These are phyloP conservation scores for Nasua narica DNA, from an alignment of 2,797 vertebrate species.

Conservation along the genomic window DNA sequence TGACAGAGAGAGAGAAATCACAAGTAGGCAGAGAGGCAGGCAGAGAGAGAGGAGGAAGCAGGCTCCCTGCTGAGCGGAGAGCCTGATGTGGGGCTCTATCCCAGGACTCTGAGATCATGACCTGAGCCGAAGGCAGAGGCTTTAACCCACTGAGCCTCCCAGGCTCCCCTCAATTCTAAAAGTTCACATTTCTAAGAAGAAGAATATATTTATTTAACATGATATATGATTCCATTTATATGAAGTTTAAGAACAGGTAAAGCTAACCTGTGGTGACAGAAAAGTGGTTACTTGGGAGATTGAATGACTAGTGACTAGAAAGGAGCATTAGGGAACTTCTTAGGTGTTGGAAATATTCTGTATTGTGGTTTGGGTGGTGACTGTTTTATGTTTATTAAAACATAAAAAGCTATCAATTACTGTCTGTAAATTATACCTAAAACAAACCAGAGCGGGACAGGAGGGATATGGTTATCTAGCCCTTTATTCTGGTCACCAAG, in stretches of 20 bases:
- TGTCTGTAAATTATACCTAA: not conserved
- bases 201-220: not conserved
- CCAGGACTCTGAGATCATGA: too few species aligned
- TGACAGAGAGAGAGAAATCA: too few species aligned
- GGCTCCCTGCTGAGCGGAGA: too few species aligned
- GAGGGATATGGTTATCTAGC: too few species aligned
- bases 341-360: not conserved
- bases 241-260: not conserved
- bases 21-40: too few species aligned
- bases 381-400: not conserved
- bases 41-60: too few species aligned
- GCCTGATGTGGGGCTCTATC: too few species aligned
- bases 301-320: not conserved
- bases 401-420: not conserved
- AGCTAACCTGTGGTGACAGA: not conserved
- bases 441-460: not conserved
- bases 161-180: not conserved
- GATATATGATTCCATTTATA: not conserved
- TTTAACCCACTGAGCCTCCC: too few species aligned
- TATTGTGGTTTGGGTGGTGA: not conserved
- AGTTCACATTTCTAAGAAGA: slow-evolving; percentile 32
- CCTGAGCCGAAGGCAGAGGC: too few species aligned
- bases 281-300: not conserved
- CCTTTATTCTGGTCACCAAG: not conserved
- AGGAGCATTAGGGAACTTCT: not conserved